A percentile compares a stretch with the other conserved stretches of the same genome.
phyloP scores from a whole-genome alignment of 2,888 invertebrate species.

The Gnatocerus cornutus region DNA sequence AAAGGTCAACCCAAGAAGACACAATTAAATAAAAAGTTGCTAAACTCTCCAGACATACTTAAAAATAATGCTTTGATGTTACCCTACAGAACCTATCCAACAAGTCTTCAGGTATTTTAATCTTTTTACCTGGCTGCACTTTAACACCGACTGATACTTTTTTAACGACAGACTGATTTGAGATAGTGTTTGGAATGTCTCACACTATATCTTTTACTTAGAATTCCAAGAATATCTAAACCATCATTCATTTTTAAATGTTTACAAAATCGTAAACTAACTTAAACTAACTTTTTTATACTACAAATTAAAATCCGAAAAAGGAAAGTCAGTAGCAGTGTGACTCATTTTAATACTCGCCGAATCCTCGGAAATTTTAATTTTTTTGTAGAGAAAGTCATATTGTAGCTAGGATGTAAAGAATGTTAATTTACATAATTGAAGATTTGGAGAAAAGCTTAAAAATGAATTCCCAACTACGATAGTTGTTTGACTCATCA shows the following conservation, averaged over 20 bases:
- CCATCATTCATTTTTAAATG: conserved; percentile 2
- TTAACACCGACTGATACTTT: conserved; percentile 20
- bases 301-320: background rate
- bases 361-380: background rate
- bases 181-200: conserved; percentile 23
- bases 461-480: background rate
- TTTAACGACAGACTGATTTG: conserved; percentile 12
- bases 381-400: conserved; percentile 2
- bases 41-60: no score
- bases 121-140: conserved; percentile 26
- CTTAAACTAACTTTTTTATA: no score
- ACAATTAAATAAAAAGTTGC: no score
- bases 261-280: background rate
- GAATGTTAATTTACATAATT: conserved; percentile 14
- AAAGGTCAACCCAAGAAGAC: no score
- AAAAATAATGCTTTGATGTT: no score
- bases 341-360: background rate
- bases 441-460: background rate
- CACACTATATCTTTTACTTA: conserved; percentile 27
- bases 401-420: background rate
- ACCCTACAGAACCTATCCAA: background rate
- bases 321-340: background rate
- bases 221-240: conserved; percentile 19
- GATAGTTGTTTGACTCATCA: conserved; percentile 19
- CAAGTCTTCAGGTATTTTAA: conserved; percentile 12